These are phyloP conservation scores for Orthonyx spaldingii DNA, from an alignment of 2,113 vertebrate species.

Conservation along the genomic window DNA sequence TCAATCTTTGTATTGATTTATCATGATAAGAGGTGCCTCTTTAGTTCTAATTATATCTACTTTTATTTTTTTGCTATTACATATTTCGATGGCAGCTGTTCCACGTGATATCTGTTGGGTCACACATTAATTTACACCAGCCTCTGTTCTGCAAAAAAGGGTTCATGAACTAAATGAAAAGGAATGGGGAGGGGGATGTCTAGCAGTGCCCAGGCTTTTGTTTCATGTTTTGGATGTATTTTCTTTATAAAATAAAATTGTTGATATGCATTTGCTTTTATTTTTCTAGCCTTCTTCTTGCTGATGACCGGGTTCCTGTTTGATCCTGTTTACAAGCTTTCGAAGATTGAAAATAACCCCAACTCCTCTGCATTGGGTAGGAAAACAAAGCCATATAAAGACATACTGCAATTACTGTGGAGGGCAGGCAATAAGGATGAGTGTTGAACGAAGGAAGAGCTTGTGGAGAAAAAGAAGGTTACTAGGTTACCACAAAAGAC, in stretches of 20 bases:
- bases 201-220: conserved; percentile 42
- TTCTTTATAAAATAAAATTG: conserved; percentile 39
- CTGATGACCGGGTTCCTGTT: conserved; percentile 62
- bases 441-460: not conserved
- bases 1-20: conserved; percentile 14
- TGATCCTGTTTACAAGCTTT: conserved; percentile 66
- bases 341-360: conserved; percentile 47
- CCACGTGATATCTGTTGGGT: conserved; percentile 24
- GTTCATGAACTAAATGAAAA: conserved; percentile 35
- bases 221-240: conserved; percentile 54
- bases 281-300: conserved; percentile 57
- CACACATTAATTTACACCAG: conserved; percentile 62
- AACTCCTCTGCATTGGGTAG: conserved; percentile 43
- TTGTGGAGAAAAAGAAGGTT: conserved; percentile 5
- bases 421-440: not conserved
- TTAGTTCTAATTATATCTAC: not conserved
- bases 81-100: conserved; percentile 22
- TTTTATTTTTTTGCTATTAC: not conserved
- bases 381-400: conserved; percentile 46
- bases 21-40: not conserved
- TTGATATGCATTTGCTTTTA: conserved; percentile 52
- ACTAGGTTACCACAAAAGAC: conserved; percentile 20
- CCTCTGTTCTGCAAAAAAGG: conserved; percentile 47
- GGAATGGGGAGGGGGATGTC: not conserved
- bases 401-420: not conserved